A percentile compares a stretch with the other conserved stretches of the same genome.
Conservation (phyloP, 2,113 vertebrate genomes). For the Jaculus jaculus region DNA sequence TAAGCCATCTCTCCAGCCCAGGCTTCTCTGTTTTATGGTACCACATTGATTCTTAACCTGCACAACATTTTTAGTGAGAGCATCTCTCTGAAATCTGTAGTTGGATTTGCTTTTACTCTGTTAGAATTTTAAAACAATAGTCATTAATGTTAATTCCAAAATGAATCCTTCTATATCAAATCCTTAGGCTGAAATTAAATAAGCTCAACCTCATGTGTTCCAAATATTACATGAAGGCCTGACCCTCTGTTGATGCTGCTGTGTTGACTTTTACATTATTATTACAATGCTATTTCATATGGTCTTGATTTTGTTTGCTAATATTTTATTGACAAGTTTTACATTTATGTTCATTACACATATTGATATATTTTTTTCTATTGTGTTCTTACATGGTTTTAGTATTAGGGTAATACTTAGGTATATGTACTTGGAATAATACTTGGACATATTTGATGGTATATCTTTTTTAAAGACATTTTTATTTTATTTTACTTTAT, state of each 20-base stretch:
- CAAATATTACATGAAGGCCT: not conserved
- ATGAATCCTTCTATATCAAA: not conserved
- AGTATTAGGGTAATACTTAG: too few relatives aligned
- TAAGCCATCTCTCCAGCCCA: too few relatives aligned
- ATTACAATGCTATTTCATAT: not conserved
- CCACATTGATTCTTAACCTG: not conserved
- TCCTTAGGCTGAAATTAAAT: not conserved
- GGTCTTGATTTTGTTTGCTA: not conserved
- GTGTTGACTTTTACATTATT: not conserved
- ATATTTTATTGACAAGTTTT: not conserved
- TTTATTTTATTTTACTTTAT: too few relatives aligned
- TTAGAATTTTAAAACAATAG: not conserved
- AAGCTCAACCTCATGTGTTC: not conserved
- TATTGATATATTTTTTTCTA: too few relatives aligned
- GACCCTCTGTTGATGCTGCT: not conserved
- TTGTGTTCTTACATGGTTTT: too few relatives aligned
- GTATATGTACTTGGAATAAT: too few relatives aligned
- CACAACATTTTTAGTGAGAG: not conserved
- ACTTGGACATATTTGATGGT: too few relatives aligned
- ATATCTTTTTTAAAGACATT: too few relatives aligned
- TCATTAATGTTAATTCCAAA: not conserved
- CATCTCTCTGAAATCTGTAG: not conserved
- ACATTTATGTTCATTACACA: too few relatives aligned
- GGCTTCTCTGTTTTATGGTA: not conserved
- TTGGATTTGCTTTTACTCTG: not conserved